Evolutionary conservation across 2,797 vertebrate genomes (phyloP).

Genomic region (Periophthalmus magnuspinnatus): DNA sequence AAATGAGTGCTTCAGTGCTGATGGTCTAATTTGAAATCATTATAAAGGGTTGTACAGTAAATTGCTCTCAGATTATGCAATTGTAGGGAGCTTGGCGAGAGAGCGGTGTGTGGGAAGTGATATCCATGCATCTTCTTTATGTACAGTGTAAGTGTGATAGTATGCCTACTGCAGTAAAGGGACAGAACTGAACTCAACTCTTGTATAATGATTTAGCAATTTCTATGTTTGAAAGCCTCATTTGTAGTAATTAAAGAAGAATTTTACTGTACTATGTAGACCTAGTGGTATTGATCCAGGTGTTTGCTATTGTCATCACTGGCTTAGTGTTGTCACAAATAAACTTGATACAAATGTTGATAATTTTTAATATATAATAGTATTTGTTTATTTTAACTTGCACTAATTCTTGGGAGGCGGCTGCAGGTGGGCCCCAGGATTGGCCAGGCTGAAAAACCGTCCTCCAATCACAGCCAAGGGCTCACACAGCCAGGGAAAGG

Average conservation of each 20-base stretch:
- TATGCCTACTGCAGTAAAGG: background rate
- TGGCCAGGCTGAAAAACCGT: too few species aligned
- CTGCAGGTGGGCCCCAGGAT: too few species aligned
- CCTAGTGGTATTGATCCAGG: too few species aligned
- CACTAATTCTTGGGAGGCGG: too few species aligned
- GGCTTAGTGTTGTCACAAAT: too few species aligned
- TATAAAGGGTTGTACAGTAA: background rate
- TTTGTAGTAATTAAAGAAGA: background rate
- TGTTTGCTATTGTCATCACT: too few species aligned
- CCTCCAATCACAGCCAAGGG: too few species aligned
- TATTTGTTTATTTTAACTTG: too few species aligned
- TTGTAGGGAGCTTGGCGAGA: background rate
- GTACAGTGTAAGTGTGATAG: background rate
- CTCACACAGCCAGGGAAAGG: too few species aligned
- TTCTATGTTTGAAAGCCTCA: background rate
- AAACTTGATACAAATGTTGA: too few species aligned
- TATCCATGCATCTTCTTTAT: background rate
- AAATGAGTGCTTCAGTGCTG: background rate
- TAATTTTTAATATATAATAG: too few species aligned
- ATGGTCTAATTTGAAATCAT: slow-evolving; percentile 4
- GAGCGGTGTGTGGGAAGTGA: slow-evolving; percentile 1
- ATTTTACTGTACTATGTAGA: background rate
- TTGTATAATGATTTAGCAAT: background rate
- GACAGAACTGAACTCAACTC: background rate
- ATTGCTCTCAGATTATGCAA: background rate